phyloP scores from a whole-genome alignment of 2,797 vertebrate species.

The Hippocampus kuda region DNA sequence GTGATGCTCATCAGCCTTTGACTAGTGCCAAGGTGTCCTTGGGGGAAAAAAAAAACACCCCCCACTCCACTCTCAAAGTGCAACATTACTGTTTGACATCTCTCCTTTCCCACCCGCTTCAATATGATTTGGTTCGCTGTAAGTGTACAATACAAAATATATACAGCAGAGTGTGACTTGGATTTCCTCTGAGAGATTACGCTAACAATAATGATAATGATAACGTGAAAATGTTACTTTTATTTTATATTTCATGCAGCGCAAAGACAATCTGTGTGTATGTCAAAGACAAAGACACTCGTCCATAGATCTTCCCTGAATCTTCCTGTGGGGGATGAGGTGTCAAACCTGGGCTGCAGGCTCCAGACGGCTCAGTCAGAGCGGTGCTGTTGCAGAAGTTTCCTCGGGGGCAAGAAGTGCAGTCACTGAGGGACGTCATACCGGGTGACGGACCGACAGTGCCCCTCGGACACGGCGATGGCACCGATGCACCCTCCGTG shows the following conservation, averaged over 20 bases:
- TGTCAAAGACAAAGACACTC: too few relatives aligned
- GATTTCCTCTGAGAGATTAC: background rate
- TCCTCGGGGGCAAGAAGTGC: constrained; percentile 68
- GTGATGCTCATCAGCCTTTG: too few relatives aligned
- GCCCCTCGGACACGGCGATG: constrained; percentile 59
- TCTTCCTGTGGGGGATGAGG: constrained; percentile 15
- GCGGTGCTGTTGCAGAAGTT: constrained; percentile 65
- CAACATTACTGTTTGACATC: too few relatives aligned
- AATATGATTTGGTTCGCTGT: too few relatives aligned
- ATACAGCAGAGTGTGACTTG: too few relatives aligned
- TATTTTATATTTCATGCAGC: background rate
- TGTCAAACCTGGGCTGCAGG: constrained; percentile 70
- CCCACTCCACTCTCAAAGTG: too few relatives aligned
- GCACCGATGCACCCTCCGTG: constrained; percentile 48
- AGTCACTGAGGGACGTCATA: constrained; percentile 48
- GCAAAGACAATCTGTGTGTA: background rate
- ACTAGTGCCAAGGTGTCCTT: too few relatives aligned
- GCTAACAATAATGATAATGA: background rate
- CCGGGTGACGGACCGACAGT: constrained; percentile 45
- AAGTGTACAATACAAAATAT: too few relatives aligned
- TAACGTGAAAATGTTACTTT: background rate
- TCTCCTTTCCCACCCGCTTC: too few relatives aligned
- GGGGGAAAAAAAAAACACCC: too few relatives aligned
- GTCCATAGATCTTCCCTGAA: background rate
- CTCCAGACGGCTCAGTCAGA: constrained; percentile 71